phyloP scores from a whole-genome alignment of 2,888 invertebrate genomes.

The Syrista parreyssii region DNA sequence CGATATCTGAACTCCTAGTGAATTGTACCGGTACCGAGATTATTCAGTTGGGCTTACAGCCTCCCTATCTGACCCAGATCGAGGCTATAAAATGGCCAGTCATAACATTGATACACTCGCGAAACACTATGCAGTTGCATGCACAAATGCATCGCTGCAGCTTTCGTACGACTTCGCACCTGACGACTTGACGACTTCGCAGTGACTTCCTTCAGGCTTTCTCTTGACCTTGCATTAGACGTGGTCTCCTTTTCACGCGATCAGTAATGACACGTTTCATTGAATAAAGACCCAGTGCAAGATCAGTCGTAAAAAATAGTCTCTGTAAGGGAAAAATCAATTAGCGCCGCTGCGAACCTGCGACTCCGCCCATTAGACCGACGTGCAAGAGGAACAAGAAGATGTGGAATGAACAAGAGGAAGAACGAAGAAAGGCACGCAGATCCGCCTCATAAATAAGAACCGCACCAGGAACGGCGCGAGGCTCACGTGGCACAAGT shows the following conservation, averaged over 20 bases:
- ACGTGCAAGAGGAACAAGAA: slow-evolving; percentile 6
- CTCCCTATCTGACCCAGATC: slow-evolving; percentile 45
- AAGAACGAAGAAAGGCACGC: slow-evolving; percentile 2
- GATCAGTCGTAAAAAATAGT: background rate
- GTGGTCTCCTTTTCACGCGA: background rate
- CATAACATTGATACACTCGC: slow-evolving; percentile 38
- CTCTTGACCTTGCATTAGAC: background rate
- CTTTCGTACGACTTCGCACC: background rate
- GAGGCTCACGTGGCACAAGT: slow-evolving; percentile 10
- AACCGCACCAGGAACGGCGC: slow-evolving; percentile 25
- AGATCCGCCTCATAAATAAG: slow-evolving; percentile 40
- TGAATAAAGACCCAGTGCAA: background rate
- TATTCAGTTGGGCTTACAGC: background rate
- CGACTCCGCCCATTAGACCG: slow-evolving; percentile 16
- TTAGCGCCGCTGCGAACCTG: slow-evolving; percentile 25
- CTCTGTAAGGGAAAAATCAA: slow-evolving; percentile 26
- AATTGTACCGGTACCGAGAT: background rate
- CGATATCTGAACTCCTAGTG: background rate
- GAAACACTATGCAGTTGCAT: slow-evolving; percentile 10
- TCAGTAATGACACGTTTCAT: background rate
- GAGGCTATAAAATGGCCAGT: slow-evolving; percentile 42
- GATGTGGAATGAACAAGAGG: slow-evolving; percentile 8
- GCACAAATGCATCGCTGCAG: background rate
- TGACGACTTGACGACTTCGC: background rate
- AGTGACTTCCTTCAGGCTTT: background rate